Base-by-base conservation (phyloP, 2,888 invertebrate species). In the Ochlodes sylvanus region DNA sequence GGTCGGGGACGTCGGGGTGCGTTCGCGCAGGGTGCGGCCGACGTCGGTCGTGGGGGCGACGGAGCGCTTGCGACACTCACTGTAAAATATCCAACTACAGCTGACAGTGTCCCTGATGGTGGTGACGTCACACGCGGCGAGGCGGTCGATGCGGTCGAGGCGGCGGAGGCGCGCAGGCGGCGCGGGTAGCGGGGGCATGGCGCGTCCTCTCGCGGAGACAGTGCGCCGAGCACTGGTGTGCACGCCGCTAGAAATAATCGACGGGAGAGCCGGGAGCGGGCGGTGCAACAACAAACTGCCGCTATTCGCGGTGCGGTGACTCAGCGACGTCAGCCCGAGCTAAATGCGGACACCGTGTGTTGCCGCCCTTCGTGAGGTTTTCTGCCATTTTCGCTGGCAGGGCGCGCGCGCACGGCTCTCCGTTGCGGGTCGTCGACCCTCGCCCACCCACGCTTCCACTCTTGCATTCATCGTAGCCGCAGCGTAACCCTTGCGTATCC, bases 71-170 rank as follows among this genome's bases (percentile, higher is more conserved):
- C 77, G 86, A 90, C 89, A 93, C 93, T 94, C 95, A 95, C 96
- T 95, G 92, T 95, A 96, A 87, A 96, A 95, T 91, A 96, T 95
- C 96, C 96, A 96, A 94, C 95, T 96, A 89, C 95, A 95, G 92
- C 95, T 95, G 88, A 96, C 94, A 75, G 90, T 95, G 91, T 95
- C 95, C 84, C 95, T 94, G 86, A 94, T 87, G 84, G 94, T 94
- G 84, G 94, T 94, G 88, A 95, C 94, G 85, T 95, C 88, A 82
- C 91, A 92, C 77, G 92, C 88, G 77, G 44, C 6, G 95, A 89
- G 77, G 95, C 94, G 85, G 94, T 94, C 79, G 95, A 94, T 78
- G 84, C 65, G 54, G 65, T 65, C 65, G 78, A 78, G 82, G 79
- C 85, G 87, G 77, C 82, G 85, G 72, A 80, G 82, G 79, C 85